Base-by-base conservation (phyloP, 1,140 invertebrate species). In the Brachystomella parvula region DNA sequence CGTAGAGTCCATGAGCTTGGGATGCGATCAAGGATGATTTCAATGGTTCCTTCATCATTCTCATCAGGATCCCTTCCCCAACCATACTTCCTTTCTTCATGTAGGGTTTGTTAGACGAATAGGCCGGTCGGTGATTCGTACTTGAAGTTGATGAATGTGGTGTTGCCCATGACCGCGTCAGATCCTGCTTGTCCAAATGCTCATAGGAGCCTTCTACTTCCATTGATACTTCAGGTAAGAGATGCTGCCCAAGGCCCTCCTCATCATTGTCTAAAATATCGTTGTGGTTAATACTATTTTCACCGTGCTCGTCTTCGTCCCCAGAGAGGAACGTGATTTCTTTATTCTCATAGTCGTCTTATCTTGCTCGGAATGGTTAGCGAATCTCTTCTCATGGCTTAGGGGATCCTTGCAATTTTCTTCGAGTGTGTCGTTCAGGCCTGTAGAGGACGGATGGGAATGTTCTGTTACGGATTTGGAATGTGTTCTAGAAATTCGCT, bases 21-120 rank as follows among this genome's bases (percentile, higher is more conserved):
- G 24, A 53, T 15, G 63, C 30, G 3, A 44, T 33, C 30, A 28
- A 26, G 2, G 58, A 61, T 32, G 65, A 67, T n/a, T 70, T 62
- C 3, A 69, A 49, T 30, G 71, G 71, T 32, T 72, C 71, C 63
- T 63, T 32, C 71, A 73, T 73, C 68, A 73, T 73, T 31, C 71
- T 33, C 47, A 68, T 63, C 3, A 73, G 53, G 47, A 73, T 73
- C 0, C 68, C 71, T 47, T 73, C 71, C 44, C 60, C 60, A 35
- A 15, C 49, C 49, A 64, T 19, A 71, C 26, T 19, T 68, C 39
- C 28, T 44, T 19, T 61, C 44, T 58, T 47, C 33, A n/a, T 32
- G 31, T 63, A 3, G 17, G 47, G 21, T 15, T 49, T 49, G 61
- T 47, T 15, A 2, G 12, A 21, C 30, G 65, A 49, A 35, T 59